phyloP scores from a whole-genome alignment of 2,113 vertebrate genomes.

The Misgurnus anguillicaudatus region DNA sequence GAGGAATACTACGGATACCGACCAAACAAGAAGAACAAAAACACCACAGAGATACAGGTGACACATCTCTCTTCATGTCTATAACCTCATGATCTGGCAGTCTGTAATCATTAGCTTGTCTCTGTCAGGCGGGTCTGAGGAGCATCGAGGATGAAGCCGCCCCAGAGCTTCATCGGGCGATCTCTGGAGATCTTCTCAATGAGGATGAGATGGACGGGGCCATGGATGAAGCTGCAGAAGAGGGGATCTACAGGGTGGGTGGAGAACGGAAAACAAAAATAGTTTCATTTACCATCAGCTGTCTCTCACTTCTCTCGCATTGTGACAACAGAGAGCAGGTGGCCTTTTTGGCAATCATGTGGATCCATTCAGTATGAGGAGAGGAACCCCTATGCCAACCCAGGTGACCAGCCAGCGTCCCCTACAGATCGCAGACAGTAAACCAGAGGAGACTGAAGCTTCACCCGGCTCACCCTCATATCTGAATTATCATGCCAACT shows the following conservation, averaged over 20 bases:
- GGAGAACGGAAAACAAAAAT: neutral
- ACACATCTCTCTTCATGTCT: neutral
- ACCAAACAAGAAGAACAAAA: conserved; percentile 83
- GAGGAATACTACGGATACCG: conserved; percentile 91
- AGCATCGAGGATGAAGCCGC: conserved; percentile 87
- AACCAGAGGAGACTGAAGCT: conserved; percentile 76
- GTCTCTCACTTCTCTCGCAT: neutral
- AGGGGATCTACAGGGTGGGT: conserved; percentile 75
- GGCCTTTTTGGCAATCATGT: conserved; percentile 84
- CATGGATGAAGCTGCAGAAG: conserved; percentile 82
- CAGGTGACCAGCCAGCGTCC: conserved; percentile 83
- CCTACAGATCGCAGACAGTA: conserved; percentile 78
- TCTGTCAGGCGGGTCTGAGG: conserved; percentile 83
- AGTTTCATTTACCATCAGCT: neutral
- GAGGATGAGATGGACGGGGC: conserved; percentile 87
- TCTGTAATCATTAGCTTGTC: neutral
- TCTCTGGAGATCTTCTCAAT: conserved; percentile 86
- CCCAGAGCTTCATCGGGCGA: conserved; percentile 83
- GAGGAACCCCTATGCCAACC: conserved; percentile 73
- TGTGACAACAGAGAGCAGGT: conserved; percentile 74
- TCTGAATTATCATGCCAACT: conserved; percentile 59
- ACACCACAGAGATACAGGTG: conserved; percentile 87
- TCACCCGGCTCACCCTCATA: conserved; percentile 68
- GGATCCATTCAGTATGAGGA: conserved; percentile 79
- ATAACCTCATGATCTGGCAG: neutral